Conservation (phyloP, 2,113 vertebrate species). For the Pteruthius melanotis region DNA sequence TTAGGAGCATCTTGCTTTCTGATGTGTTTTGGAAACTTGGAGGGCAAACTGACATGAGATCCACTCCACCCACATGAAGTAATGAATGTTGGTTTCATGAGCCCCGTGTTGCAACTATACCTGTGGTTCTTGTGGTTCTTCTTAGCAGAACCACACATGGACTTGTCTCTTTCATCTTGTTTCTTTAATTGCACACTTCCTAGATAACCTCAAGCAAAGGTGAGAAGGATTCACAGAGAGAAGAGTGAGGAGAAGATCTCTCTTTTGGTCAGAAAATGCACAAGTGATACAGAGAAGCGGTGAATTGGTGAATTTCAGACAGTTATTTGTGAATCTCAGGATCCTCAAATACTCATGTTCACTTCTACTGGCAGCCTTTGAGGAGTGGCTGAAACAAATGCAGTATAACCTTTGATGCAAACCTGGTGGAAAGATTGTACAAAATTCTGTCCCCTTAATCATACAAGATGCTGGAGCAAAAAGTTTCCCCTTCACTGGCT, state of each 20-base stretch:
- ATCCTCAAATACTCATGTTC: neutral
- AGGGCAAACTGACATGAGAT: neutral
- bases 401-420: neutral
- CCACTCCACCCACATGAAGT: neutral
- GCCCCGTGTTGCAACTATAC: accelerated
- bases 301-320: neutral
- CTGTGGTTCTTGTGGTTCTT: neutral
- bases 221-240: neutral
- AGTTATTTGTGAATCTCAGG: neutral
- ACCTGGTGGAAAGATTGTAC: neutral
- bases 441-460: neutral
- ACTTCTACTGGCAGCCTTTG: neutral
- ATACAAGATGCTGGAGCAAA: neutral
- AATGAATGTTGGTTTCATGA: neutral
- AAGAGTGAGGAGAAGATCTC: neutral
- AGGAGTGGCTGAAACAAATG: neutral
- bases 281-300: neutral
- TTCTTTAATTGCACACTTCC: neutral
- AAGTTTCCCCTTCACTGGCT: neutral
- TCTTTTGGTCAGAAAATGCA: neutral
- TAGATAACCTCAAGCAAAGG: neutral
- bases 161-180: neutral
- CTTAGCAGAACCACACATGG: neutral
- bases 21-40: neutral
- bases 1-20: neutral